Percentiles rank a stretch among this genome's conserved stretches.
Evolutionary conservation across 2,113 vertebrate genomes (phyloP).

Genomic region (Pituophis catenifer): DNA sequence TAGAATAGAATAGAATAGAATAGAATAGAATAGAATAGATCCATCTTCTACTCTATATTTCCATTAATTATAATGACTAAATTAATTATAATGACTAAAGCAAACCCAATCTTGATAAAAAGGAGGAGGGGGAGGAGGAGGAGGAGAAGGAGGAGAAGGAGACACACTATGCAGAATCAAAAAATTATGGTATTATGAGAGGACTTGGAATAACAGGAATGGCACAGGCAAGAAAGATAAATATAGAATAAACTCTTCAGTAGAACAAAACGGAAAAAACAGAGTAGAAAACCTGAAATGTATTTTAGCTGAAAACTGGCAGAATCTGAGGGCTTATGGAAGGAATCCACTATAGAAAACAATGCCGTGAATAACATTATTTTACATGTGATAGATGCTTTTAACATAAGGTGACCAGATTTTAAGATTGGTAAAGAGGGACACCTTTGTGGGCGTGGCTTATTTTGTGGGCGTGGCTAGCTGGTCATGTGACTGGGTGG

Average conservation of each 20-base stretch:
- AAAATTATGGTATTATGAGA: neutral
- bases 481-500: too few species aligned
- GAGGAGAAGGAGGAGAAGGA: neutral
- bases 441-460: too few species aligned
- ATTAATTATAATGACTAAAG: neutral
- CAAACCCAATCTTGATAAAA: neutral
- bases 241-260: neutral
- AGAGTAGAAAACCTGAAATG: neutral
- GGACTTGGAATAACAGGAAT: neutral
- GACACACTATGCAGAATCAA: neutral
- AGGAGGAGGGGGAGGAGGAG: too few species aligned
- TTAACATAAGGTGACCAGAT: too few species aligned
- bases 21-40: neutral
- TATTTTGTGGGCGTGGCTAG: too few species aligned
- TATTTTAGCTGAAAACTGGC: neutral
- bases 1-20: neutral
- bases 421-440: too few species aligned
- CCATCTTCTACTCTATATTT: neutral
- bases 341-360: neutral
- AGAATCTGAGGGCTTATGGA: neutral
- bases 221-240: neutral
- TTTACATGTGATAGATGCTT: neutral
- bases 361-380: neutral
- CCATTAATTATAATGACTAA: neutral
- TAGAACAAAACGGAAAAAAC: neutral